Conservation (phyloP, 1,140 invertebrate species). For the Atta cephalotes region DNA sequence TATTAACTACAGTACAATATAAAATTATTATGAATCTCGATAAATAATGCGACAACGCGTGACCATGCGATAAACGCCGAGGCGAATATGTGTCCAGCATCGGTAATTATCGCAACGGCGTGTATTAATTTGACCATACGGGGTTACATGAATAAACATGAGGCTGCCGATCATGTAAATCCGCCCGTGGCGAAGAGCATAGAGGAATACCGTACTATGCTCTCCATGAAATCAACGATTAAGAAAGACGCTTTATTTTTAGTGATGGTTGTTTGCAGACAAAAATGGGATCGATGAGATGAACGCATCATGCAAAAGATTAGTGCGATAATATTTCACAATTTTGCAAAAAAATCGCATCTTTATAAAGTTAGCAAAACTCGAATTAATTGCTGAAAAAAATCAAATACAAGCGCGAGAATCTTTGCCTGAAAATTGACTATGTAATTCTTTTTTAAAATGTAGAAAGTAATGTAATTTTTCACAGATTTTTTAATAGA, state of each 20-base stretch:
- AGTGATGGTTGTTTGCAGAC: slow-evolving; percentile 43
- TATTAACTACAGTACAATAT: not conserved
- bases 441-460: not conserved
- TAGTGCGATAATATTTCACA: not conserved
- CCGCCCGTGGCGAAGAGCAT: not conserved
- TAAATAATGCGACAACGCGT: not conserved
- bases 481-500: not conserved
- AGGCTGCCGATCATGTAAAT: slow-evolving; percentile 54
- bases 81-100: not conserved
- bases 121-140: slow-evolving; percentile 52
- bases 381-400: not conserved
- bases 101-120: slow-evolving; percentile 43
- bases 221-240: slow-evolving; percentile 16
- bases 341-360: not conserved
- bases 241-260: slow-evolving; percentile 39
- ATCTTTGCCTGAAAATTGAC: not conserved
- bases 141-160: slow-evolving; percentile 55
- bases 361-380: not conserved
- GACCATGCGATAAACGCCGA: not conserved
- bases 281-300: slow-evolving; percentile 21
- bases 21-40: not conserved
- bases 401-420: not conserved
- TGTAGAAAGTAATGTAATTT: not conserved
- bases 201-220: not conserved
- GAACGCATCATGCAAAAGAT: not conserved